Evolutionary conservation across 2,797 vertebrate species (phyloP).

Genomic region (Poeciliopsis presidionis): DNA sequence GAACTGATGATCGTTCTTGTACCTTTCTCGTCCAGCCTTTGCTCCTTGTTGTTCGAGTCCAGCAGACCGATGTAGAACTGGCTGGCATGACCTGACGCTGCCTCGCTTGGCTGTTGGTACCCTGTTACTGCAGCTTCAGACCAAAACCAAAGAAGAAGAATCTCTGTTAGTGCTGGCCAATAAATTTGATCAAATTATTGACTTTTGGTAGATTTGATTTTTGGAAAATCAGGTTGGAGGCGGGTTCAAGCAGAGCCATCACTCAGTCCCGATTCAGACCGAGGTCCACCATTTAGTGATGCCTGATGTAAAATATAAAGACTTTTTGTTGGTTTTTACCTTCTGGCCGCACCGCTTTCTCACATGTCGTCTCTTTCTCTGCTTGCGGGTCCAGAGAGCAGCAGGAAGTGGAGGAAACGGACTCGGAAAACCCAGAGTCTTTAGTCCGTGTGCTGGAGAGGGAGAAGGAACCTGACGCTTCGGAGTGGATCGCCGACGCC

Average conservation of each 20-base stretch:
- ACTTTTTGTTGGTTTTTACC: slow-evolving; percentile 75
- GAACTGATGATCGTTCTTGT: neutral
- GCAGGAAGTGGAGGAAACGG: slow-evolving; percentile 70
- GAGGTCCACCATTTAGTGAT: too few relatives aligned
- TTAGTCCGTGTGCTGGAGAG: slow-evolving; percentile 74
- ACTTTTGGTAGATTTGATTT: too few relatives aligned
- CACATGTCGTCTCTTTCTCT: slow-evolving; percentile 89
- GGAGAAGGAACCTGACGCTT: slow-evolving; percentile 63
- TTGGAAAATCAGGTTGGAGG: too few relatives aligned
- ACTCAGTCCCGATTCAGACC: too few relatives aligned
- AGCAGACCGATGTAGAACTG: slow-evolving; percentile 93
- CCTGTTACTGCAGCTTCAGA: slow-evolving; percentile 90
- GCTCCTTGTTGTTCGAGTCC: slow-evolving; percentile 88
- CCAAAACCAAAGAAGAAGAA: neutral
- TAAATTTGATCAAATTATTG: too few relatives aligned
- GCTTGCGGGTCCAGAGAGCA: slow-evolving; percentile 79
- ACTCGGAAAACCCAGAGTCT: slow-evolving; percentile 89
- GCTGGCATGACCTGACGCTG: slow-evolving; percentile 79
- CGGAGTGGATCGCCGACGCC: slow-evolving; percentile 55
- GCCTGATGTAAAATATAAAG: neutral
- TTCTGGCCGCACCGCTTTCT: slow-evolving; percentile 92
- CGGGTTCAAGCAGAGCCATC: too few relatives aligned
- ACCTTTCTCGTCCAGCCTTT: slow-evolving; percentile 96
- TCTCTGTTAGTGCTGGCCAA: neutral
- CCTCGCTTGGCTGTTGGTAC: slow-evolving; percentile 91